Conservation (phyloP, 1,140 invertebrate genomes). For the Megalonaias nervosa region DNA sequence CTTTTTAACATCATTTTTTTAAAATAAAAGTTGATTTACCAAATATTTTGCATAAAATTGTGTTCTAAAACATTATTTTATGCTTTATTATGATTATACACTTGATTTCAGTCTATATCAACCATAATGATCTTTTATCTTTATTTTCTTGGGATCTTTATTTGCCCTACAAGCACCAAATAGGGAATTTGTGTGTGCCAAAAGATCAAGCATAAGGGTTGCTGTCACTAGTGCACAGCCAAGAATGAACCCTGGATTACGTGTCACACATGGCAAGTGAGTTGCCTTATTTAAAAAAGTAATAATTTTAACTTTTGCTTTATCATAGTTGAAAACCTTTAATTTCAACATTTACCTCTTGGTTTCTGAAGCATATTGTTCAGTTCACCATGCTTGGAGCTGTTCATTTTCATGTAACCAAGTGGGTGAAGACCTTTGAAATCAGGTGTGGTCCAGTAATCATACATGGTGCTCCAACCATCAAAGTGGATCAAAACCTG, state of each 20-base stretch:
- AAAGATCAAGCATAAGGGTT: no score
- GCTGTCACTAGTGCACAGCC: not conserved
- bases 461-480: slow-evolving; percentile 45
- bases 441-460: slow-evolving; percentile 38
- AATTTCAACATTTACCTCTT: slow-evolving; percentile 20
- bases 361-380: slow-evolving; percentile 36
- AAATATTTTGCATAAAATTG: no score
- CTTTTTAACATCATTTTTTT: no score
- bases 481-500: slow-evolving; percentile 53
- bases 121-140: no score
- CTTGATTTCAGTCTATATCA: no score
- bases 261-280: not conserved
- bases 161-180: no score
- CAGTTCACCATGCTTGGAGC: not conserved
- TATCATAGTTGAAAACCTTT: not conserved
- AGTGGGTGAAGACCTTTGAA: slow-evolving; percentile 41
- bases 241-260: not conserved
- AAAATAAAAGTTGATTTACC: no score
- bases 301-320: not conserved
- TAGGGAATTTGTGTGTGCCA: no score
- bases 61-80: no score
- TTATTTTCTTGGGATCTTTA: no score
- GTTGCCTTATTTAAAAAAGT: not conserved
- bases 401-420: slow-evolving; percentile 40
- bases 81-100: no score